phyloP scores from a whole-genome alignment of 2,888 invertebrate genomes.

The Ichneumoninae sp. region DNA sequence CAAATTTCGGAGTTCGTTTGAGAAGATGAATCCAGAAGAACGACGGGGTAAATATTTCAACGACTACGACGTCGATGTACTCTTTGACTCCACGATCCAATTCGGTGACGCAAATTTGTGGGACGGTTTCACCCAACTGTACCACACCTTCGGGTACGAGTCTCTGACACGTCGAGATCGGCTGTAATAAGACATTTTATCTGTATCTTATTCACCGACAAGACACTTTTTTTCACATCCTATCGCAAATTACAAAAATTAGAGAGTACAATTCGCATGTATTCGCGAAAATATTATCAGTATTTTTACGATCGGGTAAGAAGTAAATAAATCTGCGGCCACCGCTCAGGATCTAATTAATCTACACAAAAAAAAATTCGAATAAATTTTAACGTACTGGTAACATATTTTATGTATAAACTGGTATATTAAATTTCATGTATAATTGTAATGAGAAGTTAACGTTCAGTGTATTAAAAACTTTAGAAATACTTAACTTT shows the following conservation, averaged over 20 bases:
- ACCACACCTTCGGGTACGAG: conserved; percentile 77
- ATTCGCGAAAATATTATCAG: too few relatives aligned
- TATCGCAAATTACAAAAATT: not conserved
- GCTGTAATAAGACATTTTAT: conserved; percentile 65
- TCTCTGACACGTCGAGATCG: conserved; percentile 60
- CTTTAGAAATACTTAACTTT: too few relatives aligned
- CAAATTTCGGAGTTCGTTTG: conserved; percentile 69
- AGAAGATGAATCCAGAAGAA: conserved; percentile 80
- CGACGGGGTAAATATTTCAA: conserved; percentile 79
- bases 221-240: not conserved
- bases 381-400: too few relatives aligned
- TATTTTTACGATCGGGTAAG: too few relatives aligned
- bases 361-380: too few relatives aligned
- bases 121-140: conserved; percentile 75
- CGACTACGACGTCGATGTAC: conserved; percentile 73
- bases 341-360: too few relatives aligned
- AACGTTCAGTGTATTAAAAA: too few relatives aligned
- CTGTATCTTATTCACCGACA: not conserved
- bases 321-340: too few relatives aligned
- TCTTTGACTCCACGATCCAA: conserved; percentile 61
- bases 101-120: conserved; percentile 72
- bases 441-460: too few relatives aligned
- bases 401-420: too few relatives aligned
- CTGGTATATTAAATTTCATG: too few relatives aligned
- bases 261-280: too few relatives aligned